Evolutionary conservation across 2,888 invertebrate genomes (phyloP).

Genomic region (Tillus elongatus): DNA sequence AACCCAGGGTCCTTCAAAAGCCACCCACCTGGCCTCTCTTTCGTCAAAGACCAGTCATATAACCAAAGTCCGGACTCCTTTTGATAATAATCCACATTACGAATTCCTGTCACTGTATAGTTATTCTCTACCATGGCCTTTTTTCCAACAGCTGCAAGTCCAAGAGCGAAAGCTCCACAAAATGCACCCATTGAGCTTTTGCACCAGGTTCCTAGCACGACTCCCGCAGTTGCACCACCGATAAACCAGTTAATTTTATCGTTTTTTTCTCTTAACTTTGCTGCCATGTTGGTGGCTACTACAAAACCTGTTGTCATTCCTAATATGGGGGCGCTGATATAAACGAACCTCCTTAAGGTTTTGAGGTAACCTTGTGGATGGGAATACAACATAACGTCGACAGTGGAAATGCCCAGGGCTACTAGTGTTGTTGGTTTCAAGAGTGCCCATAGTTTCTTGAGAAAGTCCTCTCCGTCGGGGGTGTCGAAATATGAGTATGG

Average conservation of each 20-base stretch:
- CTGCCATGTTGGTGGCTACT: conserved; percentile 49
- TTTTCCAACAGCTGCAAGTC: conserved; percentile 35
- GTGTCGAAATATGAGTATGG: conserved; percentile 50
- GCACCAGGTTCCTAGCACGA: conserved; percentile 52
- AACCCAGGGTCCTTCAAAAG: too few relatives aligned
- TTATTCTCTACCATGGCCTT: neutral
- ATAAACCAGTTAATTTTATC: conserved; percentile 53
- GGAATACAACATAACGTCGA: conserved; percentile 51
- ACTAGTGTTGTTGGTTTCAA: conserved; percentile 46
- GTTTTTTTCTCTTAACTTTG: conserved; percentile 54
- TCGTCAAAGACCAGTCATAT: neutral
- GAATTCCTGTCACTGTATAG: neutral
- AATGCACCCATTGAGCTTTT: conserved; percentile 41
- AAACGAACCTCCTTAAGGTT: conserved; percentile 46
- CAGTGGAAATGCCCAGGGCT: conserved; percentile 44
- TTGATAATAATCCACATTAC: neutral
- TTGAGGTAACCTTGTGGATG: conserved; percentile 45
- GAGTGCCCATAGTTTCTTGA: conserved; percentile 51
- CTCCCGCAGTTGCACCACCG: conserved; percentile 51
- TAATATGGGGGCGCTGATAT: conserved; percentile 51
- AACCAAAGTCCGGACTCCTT: neutral
- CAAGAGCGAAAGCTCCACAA: conserved; percentile 41
- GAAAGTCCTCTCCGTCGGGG: conserved; percentile 58
- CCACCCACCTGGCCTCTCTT: conserved; percentile 4
- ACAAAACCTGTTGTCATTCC: conserved; percentile 60